A percentile compares a stretch with the other conserved stretches of the same genome.
phyloP scores from a whole-genome alignment of 2,797 vertebrate genomes.

The Ibycter americanus region DNA sequence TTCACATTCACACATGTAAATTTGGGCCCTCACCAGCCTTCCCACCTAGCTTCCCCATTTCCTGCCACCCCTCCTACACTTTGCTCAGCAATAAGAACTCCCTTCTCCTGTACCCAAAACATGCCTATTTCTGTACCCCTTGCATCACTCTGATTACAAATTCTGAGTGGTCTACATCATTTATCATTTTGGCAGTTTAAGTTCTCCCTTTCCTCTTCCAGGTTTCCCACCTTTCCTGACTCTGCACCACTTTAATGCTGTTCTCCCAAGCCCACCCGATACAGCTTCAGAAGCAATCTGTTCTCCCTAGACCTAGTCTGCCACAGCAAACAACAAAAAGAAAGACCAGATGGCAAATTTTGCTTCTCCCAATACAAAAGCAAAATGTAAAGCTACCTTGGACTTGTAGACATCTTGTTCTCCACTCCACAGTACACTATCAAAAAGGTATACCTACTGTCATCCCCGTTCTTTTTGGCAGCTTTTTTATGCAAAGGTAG shows the following conservation, averaged over 20 bases:
- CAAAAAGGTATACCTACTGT: neutral
- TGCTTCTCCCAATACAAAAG: neutral
- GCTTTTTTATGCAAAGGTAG: neutral
- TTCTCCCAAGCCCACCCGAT: neutral
- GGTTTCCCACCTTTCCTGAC: neutral
- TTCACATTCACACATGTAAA: neutral
- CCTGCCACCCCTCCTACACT: neutral
- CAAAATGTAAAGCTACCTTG: neutral
- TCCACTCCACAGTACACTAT: neutral
- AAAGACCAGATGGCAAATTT: neutral
- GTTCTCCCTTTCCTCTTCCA: neutral
- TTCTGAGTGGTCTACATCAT: neutral
- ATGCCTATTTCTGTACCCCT: neutral
- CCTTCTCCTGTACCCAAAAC: neutral
- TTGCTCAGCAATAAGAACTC: neutral
- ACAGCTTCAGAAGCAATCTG: neutral
- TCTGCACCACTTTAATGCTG: neutral
- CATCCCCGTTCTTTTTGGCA: neutral
- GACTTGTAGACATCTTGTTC: neutral
- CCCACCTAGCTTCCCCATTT: neutral
- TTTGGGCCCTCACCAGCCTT: neutral
- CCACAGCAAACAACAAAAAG: neutral
- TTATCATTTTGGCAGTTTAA: neutral
- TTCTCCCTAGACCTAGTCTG: neutral
- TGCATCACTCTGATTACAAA: neutral